A percentile compares a stretch with the other conserved stretches of the same genome.
Conservation (phyloP, 2,888 invertebrate species). For the Hyposoter dolosus region DNA sequence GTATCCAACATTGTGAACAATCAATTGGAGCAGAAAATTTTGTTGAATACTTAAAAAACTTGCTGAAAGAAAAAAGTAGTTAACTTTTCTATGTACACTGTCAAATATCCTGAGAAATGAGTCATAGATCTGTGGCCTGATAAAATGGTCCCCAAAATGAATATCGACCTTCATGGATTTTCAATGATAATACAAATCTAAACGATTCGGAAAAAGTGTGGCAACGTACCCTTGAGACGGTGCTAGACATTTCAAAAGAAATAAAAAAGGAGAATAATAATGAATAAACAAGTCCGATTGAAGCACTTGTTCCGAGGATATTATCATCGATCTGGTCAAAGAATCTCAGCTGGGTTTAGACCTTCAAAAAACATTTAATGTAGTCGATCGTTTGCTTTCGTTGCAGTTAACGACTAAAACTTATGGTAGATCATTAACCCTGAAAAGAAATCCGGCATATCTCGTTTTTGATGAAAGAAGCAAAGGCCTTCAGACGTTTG, state of each 20-base stretch:
- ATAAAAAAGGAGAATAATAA: neutral
- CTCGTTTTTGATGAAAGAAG: neutral
- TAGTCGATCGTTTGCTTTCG: slow-evolving; percentile 27
- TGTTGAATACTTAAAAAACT: neutral
- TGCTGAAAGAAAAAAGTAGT: neutral
- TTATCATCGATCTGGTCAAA: slow-evolving; percentile 26
- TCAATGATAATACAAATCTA: neutral
- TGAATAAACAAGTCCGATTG: neutral
- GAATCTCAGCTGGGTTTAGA: slow-evolving; percentile 31
- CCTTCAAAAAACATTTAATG: slow-evolving; percentile 33
- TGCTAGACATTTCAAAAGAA: neutral
- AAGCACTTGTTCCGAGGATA: neutral
- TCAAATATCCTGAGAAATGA: neutral
- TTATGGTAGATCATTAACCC: slow-evolving; percentile 49
- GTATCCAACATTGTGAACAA: neutral
- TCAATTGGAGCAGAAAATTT: neutral
- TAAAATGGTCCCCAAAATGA: neutral
- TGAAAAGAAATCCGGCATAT: slow-evolving; percentile 15
- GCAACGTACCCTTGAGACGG: neutral
- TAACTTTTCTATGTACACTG: neutral
- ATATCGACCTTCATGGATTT: neutral
- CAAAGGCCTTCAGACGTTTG: slow-evolving; percentile 62
- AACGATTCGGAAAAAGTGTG: neutral
- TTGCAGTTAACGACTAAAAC: slow-evolving; percentile 38
- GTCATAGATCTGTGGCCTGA: neutral